Evolutionary conservation across 2,113 vertebrate species (phyloP).

Genomic region (Nematolebias whitei): DNA sequence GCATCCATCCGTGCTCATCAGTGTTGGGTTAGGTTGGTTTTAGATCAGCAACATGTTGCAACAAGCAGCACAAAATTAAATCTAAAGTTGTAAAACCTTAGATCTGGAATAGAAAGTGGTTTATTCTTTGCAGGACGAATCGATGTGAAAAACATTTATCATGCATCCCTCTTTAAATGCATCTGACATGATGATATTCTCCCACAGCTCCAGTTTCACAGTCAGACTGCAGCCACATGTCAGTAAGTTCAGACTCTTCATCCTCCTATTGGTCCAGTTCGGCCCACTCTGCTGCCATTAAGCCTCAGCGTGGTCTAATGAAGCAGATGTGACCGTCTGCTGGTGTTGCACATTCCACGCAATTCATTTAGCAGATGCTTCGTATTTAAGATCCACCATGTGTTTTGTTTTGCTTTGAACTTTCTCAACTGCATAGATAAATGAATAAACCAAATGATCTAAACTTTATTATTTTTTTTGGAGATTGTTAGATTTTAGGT

Average conservation of each 20-base stretch:
- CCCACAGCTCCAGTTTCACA: background rate
- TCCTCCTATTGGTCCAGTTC: background rate
- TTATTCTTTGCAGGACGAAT: too few species aligned
- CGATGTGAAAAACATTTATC: too few species aligned
- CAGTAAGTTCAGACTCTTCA: conserved; percentile 5
- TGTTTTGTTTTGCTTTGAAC: background rate
- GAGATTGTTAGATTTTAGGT: background rate
- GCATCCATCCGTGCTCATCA: background rate
- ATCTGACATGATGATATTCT: background rate
- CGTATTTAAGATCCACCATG: background rate
- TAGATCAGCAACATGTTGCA: too few species aligned
- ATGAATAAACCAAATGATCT: background rate
- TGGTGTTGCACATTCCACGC: background rate
- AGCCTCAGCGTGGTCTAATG: conserved; percentile 2
- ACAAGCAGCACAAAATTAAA: too few species aligned
- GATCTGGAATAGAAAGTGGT: too few species aligned
- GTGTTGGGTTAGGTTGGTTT: too few species aligned
- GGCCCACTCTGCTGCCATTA: background rate
- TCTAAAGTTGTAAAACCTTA: too few species aligned
- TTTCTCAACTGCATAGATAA: background rate
- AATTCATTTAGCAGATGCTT: conserved; percentile 4
- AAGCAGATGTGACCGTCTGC: background rate
- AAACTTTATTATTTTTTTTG: too few species aligned
- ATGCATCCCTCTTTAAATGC: too few species aligned
- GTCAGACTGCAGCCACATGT: background rate